A percentile compares a stretch with the other conserved stretches of the same genome.
phyloP scores from a whole-genome alignment of 2,113 vertebrate species.

The Pomatostomus ruficeps region DNA sequence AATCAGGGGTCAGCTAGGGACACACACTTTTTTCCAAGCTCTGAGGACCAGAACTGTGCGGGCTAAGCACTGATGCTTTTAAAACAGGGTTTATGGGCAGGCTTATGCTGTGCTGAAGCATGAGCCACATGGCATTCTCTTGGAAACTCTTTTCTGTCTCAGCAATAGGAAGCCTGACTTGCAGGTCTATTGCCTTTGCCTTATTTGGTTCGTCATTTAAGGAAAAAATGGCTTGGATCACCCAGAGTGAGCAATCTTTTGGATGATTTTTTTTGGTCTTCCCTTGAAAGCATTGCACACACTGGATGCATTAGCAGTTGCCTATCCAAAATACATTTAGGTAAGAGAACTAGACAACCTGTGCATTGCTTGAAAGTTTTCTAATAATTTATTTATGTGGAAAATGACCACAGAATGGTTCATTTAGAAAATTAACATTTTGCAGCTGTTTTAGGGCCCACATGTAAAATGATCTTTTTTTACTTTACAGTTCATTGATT shows the following conservation, averaged over 20 bases:
- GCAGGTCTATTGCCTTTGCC: neutral
- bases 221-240: neutral
- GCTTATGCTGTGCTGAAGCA: neutral
- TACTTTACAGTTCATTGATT: neutral
- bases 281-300: neutral
- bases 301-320: neutral
- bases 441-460: neutral
- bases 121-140: neutral
- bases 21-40: neutral
- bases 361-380: neutral
- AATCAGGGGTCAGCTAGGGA: neutral
- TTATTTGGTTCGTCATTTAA: neutral
- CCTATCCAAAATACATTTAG: neutral
- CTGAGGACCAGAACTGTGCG: fast-evolving
- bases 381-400: neutral
- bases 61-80: neutral
- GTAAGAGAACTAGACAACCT: neutral
- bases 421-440: neutral
- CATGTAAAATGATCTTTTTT: neutral
- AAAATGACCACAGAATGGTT: neutral
- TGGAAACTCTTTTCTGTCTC: neutral
- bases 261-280: neutral
- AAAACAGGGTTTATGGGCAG: neutral
- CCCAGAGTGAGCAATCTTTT: neutral
- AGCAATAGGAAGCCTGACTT: neutral